A percentile compares a stretch with the other conserved stretches of the same genome.
Evolutionary conservation across 23 tunicate genomes (phyloP).

Genomic region (Corella eumyota): DNA sequence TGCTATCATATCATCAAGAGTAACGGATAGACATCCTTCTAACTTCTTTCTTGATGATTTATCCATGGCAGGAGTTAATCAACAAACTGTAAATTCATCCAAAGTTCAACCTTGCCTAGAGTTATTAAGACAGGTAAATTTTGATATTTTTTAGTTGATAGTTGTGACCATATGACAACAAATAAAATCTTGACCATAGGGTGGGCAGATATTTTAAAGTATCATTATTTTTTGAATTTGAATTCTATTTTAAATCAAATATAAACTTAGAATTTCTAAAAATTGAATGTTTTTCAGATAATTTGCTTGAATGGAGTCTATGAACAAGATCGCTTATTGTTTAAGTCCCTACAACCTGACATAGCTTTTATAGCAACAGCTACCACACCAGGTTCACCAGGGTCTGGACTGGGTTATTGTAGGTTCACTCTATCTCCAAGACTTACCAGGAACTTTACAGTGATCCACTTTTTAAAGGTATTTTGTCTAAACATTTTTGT

Average conservation of each 20-base stretch:
- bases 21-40: conserved; percentile 6
- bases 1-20: conserved; percentile 49
- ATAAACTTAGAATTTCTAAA: too few species aligned
- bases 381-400: conserved; percentile 37
- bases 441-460: conserved; percentile 44
- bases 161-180: too few species aligned
- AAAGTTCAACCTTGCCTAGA: conserved; percentile 41
- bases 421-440: conserved; percentile 33
- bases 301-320: conserved; percentile 30
- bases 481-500: neutral
- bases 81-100: neutral
- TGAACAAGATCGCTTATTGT: conserved; percentile 49
- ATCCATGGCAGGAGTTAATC: conserved; percentile 15
- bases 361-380: conserved; percentile 55
- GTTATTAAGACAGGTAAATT: conserved; percentile 65
- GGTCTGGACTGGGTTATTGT: conserved; percentile 35
- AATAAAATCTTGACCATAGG: neutral
- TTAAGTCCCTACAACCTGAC: conserved; percentile 58
- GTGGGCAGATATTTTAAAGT: too few species aligned
- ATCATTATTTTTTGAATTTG: too few species aligned
- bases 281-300: conserved; percentile 47
- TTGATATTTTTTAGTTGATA: too few species aligned
- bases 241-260: too few species aligned
- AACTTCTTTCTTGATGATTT: conserved; percentile 73
- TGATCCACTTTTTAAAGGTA: conserved; percentile 53